These are phyloP conservation scores for Tetraodon nigroviridis DNA, from an alignment of 2,113 vertebrate species.

Conservation along the genomic window DNA sequence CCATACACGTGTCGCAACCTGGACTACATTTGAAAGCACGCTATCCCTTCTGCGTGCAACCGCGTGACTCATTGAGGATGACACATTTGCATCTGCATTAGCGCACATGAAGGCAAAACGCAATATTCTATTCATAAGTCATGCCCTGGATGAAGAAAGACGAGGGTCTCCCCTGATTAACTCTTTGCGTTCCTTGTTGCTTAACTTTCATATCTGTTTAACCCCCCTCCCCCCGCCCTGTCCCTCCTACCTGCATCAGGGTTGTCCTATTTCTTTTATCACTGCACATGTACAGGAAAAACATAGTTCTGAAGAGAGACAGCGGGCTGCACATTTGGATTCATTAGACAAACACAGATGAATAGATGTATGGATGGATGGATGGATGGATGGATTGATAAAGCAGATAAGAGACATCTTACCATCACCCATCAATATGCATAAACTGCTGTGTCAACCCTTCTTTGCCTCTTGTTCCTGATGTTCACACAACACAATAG, in stretches of 20 bases:
- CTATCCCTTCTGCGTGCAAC: conserved; percentile 56
- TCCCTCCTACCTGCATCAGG: conserved; percentile 10
- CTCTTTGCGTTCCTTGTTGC: conserved; percentile 35
- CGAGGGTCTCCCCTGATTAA: conserved; percentile 50
- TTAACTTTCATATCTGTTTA: conserved; percentile 31
- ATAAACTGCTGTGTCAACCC: conserved; percentile 55
- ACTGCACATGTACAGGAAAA: conserved; percentile 35
- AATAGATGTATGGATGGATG: conserved; percentile 68
- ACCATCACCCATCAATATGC: conserved; percentile 68
- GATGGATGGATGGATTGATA: conserved; percentile 68
- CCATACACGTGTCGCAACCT: conserved; percentile 46
- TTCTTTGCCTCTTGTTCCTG: conserved; percentile 32
- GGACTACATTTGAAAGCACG: conserved; percentile 42
- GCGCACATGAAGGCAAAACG: conserved; percentile 27
- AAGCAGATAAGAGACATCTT: conserved; percentile 69
- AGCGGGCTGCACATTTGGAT: conserved; percentile 58
- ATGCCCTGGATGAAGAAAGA: conserved; percentile 24
- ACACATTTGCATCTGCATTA: conserved; percentile 12
- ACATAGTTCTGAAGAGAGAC: conserved; percentile 48
- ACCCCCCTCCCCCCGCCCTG: background rate
- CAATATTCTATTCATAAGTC: conserved; percentile 39
- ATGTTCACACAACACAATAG: conserved; percentile 34
- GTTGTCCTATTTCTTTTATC: conserved; percentile 26
- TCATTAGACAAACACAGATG: conserved; percentile 73
- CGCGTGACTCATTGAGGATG: conserved; percentile 49